These are phyloP conservation scores for Cebus imitator DNA, from an alignment of 2,113 vertebrate species.

Conservation along the genomic window DNA sequence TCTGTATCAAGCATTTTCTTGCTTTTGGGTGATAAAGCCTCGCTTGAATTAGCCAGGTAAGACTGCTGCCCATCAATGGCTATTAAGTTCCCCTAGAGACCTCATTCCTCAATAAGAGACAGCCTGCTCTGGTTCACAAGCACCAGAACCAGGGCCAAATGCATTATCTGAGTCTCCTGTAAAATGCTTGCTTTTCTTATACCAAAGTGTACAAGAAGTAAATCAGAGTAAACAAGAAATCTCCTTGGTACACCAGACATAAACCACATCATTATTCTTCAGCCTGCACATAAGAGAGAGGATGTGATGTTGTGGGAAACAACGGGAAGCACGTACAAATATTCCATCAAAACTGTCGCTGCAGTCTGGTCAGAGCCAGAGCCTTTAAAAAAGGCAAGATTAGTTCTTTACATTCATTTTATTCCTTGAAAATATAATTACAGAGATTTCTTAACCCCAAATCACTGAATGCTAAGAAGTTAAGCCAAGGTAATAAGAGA, in stretches of 20 bases:
- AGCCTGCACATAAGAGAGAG: background rate
- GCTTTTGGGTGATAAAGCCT: background rate
- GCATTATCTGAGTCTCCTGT: constrained; percentile 24
- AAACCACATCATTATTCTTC: constrained; percentile 46
- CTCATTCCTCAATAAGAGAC: background rate
- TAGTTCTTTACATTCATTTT: constrained; percentile 30
- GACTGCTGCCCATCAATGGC: background rate
- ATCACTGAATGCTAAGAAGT: constrained; percentile 48
- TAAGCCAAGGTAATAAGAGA: constrained; percentile 43
- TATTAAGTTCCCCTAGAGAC: background rate
- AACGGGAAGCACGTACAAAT: background rate
- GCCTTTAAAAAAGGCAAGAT: constrained; percentile 9
- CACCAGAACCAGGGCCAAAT: background rate
- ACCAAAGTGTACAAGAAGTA: background rate
- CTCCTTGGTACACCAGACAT: constrained; percentile 10
- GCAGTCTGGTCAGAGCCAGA: background rate
- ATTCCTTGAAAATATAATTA: constrained; percentile 49
- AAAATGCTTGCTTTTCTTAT: constrained; percentile 11
- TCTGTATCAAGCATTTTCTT: constrained; percentile 40
- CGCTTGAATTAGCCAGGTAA: background rate
- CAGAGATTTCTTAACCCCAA: constrained; percentile 42
- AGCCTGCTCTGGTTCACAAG: background rate
- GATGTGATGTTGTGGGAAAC: background rate
- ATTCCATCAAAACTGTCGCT: constrained; percentile 31
- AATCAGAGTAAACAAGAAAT: background rate